These are phyloP conservation scores for Thunnus thynnus DNA, from an alignment of 2,113 vertebrate genomes.

Conservation along the genomic window DNA sequence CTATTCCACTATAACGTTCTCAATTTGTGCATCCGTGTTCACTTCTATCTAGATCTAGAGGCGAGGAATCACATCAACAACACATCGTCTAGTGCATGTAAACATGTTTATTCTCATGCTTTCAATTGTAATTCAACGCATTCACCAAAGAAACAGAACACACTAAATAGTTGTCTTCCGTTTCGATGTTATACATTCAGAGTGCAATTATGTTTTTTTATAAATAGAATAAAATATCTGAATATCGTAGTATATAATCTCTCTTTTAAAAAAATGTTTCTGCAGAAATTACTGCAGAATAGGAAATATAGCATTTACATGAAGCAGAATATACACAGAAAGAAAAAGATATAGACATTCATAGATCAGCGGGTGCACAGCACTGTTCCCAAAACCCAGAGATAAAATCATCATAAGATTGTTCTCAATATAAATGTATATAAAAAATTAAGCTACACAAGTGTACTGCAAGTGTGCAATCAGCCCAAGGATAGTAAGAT, in stretches of 20 bases:
- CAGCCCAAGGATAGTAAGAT: slow-evolving; percentile 16
- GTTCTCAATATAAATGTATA: slow-evolving; percentile 64
- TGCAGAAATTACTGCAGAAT: slow-evolving; percentile 30
- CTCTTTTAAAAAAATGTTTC: slow-evolving; percentile 47
- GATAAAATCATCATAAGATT: slow-evolving; percentile 33
- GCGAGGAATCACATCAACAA: background rate
- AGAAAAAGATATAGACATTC: slow-evolving; percentile 49
- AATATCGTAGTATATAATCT: slow-evolving; percentile 67
- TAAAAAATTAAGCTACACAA: slow-evolving; percentile 54
- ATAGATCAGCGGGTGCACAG: slow-evolving; percentile 58
- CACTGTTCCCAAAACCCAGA: slow-evolving; percentile 70
- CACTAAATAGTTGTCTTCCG: slow-evolving; percentile 31
- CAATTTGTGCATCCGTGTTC: background rate
- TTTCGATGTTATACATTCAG: slow-evolving; percentile 58
- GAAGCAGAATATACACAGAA: slow-evolving; percentile 62
- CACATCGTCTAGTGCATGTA: slow-evolving; percentile 18
- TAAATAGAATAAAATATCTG: slow-evolving; percentile 78
- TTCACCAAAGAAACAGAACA: slow-evolving; percentile 43
- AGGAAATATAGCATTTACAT: slow-evolving; percentile 67
- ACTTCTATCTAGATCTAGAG: background rate
- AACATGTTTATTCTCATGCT: slow-evolving; percentile 63
- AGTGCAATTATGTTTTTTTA: slow-evolving; percentile 50
- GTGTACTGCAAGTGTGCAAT: slow-evolving; percentile 46
- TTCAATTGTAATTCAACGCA: slow-evolving; percentile 48
- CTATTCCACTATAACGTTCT: too few species aligned